These are phyloP conservation scores for Cerceris rybyensis DNA, from an alignment of 2,888 invertebrate genomes.

Conservation along the genomic window DNA sequence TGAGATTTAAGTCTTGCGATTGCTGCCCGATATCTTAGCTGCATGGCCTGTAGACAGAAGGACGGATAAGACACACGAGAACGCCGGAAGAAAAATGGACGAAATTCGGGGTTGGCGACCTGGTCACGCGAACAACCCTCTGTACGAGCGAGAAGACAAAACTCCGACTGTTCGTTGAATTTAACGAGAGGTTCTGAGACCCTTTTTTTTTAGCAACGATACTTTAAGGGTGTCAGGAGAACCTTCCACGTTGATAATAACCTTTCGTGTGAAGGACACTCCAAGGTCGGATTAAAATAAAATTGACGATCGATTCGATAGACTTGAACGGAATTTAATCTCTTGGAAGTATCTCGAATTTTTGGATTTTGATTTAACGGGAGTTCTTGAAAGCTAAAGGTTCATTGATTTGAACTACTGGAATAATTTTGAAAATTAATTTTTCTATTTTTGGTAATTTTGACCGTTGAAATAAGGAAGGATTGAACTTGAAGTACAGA, in stretches of 20 bases:
- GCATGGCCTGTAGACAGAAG: conserved; percentile 21
- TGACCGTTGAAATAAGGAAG: no score
- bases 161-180: conserved; percentile 7
- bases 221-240: background rate
- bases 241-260: background rate
- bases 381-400: background rate
- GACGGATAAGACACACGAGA: conserved; percentile 44
- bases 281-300: background rate
- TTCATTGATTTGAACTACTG: background rate
- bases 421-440: background rate
- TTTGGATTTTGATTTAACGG: background rate
- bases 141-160: conserved; percentile 28
- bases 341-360: background rate
- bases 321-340: no score
- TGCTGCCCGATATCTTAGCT: conserved; percentile 32
- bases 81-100: conserved; percentile 48
- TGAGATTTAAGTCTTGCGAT: conserved; percentile 47
- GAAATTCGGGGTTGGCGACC: conserved; percentile 46
- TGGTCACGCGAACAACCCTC: conserved; percentile 55
- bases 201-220: background rate
- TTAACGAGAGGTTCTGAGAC: conserved; percentile 10
- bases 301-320: background rate
- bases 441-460: no score
- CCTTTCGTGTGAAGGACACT: background rate
- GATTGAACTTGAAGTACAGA: no score